These are phyloP conservation scores for Paramisgurnus dabryanus DNA, from an alignment of 2,113 vertebrate genomes.

Conservation along the genomic window DNA sequence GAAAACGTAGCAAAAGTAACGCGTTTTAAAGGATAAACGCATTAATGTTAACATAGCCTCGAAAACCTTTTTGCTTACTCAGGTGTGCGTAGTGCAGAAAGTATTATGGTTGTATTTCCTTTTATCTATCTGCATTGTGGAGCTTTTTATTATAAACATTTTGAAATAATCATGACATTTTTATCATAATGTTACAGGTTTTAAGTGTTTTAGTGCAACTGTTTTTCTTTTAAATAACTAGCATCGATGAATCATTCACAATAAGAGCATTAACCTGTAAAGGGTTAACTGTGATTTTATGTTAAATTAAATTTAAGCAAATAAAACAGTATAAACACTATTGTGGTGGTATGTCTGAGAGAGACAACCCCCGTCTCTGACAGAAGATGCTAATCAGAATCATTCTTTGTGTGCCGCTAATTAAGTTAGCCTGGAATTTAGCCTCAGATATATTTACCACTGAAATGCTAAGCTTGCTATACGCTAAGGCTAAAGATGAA, in stretches of 20 bases:
- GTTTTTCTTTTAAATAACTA: not conserved
- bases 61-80: not conserved
- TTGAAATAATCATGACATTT: too few species aligned
- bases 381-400: slow-evolving; percentile 6
- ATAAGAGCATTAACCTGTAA: too few species aligned
- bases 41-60: too few species aligned
- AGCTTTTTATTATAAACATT: too few species aligned
- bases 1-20: too few species aligned
- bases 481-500: not conserved
- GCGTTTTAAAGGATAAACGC: too few species aligned
- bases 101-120: not conserved
- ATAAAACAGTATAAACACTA: slow-evolving; percentile 45
- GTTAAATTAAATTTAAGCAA: not conserved
- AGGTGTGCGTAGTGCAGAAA: not conserved
- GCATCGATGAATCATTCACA: not conserved
- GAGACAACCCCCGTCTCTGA: not conserved
- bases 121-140: too few species aligned
- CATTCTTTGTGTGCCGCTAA: slow-evolving; percentile 42
- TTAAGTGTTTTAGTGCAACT: too few species aligned
- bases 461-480: slow-evolving; percentile 27
- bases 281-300: not conserved
- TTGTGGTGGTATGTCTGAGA: slow-evolving; percentile 28
- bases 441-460: slow-evolving; percentile 23
- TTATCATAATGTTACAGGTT: too few species aligned
- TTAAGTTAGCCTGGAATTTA: slow-evolving; percentile 49